Conservation (phyloP, 2,113 vertebrate genomes). For the Pluvialis apricaria region DNA sequence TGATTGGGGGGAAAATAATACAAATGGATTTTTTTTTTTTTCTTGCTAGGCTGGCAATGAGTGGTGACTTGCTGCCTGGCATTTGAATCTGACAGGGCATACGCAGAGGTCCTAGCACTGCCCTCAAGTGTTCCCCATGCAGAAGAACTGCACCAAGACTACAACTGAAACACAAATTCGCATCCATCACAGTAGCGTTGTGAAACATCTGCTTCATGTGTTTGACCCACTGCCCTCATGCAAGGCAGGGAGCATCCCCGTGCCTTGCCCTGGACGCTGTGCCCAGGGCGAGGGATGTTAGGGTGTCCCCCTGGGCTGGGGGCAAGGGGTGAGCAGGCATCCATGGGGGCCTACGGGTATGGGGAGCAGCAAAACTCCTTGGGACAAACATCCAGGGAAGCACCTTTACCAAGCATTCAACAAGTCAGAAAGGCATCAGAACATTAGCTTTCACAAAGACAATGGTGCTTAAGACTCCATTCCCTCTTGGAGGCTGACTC, state of each 20-base stretch:
- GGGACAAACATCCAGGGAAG: not conserved
- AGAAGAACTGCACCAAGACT: not conserved
- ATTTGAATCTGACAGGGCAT: not conserved
- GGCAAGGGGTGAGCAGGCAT: not conserved
- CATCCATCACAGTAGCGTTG: accelerated
- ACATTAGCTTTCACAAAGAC: not conserved
- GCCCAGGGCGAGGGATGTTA: not conserved
- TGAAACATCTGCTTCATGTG: not conserved
- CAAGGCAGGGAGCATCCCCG: accelerated
- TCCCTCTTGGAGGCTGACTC: not conserved
- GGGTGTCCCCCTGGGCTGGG: not conserved
- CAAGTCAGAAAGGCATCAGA: not conserved
- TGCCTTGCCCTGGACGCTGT: not conserved
- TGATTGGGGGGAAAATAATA: not conserved
- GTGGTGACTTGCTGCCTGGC: not conserved
- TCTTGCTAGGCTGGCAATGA: not conserved
- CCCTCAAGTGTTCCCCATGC: not conserved
- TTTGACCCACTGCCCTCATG: not conserved
- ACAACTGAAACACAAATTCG: not conserved
- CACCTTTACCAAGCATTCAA: not conserved
- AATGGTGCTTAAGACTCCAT: not conserved
- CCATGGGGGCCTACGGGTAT: no score
- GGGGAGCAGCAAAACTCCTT: not conserved
- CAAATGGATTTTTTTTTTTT: not conserved
- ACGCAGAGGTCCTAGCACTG: not conserved